Evolutionary conservation across 2,113 vertebrate species (phyloP).

Genomic region (Nothocercus julius): DNA sequence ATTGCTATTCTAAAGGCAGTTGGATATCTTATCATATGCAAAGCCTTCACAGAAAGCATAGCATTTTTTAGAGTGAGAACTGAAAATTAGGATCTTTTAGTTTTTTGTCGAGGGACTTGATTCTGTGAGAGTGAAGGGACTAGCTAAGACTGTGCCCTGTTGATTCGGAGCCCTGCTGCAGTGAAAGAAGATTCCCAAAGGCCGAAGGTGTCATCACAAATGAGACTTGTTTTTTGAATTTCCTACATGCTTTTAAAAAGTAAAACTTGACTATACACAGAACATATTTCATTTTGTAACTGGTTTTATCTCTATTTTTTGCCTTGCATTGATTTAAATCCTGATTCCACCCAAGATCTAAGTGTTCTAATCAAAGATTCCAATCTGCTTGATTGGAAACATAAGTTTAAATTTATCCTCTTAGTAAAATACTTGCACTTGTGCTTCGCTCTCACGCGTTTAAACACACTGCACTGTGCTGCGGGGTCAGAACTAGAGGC

Average conservation of each 20-base stretch:
- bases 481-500: not conserved
- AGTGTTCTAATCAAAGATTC: constrained; percentile 46
- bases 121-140: not conserved
- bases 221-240: not conserved
- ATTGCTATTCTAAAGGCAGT: not conserved
- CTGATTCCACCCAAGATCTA: constrained; percentile 38
- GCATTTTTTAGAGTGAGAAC: not conserved
- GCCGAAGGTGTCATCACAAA: not conserved
- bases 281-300: not conserved
- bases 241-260: not conserved
- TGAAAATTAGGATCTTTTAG: not conserved
- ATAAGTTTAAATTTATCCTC: constrained; percentile 31
- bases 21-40: not conserved
- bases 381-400: constrained; percentile 43
- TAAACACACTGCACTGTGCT: not conserved
- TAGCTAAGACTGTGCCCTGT: not conserved
- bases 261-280: not conserved
- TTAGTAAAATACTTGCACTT: constrained; percentile 13
- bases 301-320: constrained; percentile 1
- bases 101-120: not conserved
- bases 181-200: not conserved
- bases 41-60: not conserved
- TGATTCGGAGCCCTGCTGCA: not conserved
- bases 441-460: constrained; percentile 24
- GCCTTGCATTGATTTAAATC: constrained; percentile 41